Conservation (phyloP, 2,113 vertebrate species). For the Thymallus thymallus region DNA sequence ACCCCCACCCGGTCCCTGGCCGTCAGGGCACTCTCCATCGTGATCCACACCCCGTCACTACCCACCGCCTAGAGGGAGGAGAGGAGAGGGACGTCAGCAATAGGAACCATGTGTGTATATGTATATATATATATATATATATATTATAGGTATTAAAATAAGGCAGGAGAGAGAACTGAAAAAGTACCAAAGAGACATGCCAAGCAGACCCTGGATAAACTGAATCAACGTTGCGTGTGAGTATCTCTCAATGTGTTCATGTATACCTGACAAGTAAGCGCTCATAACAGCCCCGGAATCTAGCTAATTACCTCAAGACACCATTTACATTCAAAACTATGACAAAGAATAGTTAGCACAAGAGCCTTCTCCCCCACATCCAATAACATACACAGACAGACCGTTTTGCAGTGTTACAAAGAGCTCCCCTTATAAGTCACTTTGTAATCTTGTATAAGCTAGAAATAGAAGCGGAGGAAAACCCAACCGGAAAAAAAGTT, state of each 20-base stretch:
- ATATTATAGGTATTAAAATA: background rate
- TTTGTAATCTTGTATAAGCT: background rate
- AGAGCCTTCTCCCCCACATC: background rate
- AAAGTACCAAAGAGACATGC: background rate
- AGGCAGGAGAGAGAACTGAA: background rate
- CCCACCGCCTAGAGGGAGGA: slow-evolving; percentile 77
- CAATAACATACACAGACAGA: background rate
- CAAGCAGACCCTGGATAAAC: too few relatives aligned
- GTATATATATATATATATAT: too few relatives aligned
- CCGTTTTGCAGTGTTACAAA: background rate
- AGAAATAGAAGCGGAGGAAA: background rate
- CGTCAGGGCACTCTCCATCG: slow-evolving; percentile 97
- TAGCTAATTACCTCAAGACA: background rate
- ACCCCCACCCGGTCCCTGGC: slow-evolving; percentile 96
- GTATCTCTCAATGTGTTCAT: too few relatives aligned
- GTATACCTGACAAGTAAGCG: background rate
- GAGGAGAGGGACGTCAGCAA: slow-evolving; percentile 5
- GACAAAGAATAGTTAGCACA: background rate
- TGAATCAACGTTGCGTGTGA: too few relatives aligned
- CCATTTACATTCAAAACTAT: background rate
- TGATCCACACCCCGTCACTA: slow-evolving; percentile 85
- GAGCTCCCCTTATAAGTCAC: background rate
- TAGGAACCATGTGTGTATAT: background rate
- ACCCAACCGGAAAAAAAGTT: background rate
- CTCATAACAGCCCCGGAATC: background rate